Conservation (phyloP, 2,797 vertebrate species). For the Lacerta viridis region DNA sequence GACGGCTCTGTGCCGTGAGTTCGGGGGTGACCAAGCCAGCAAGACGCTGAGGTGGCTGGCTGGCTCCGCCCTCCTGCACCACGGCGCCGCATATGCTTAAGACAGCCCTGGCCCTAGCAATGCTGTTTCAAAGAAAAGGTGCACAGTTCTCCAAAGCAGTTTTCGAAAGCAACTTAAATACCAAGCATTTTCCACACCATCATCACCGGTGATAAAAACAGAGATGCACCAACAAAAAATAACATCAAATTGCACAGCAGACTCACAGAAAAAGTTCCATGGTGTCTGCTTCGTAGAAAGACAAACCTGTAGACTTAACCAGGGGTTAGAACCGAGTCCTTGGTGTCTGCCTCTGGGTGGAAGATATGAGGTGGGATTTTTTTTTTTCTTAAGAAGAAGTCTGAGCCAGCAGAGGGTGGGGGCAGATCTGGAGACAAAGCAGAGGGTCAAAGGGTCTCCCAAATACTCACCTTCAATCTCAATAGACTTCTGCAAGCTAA, state of each 20-base stretch:
- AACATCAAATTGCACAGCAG: too few species aligned
- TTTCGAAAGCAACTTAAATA: not conserved
- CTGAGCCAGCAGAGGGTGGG: too few species aligned
- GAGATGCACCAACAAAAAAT: too few species aligned
- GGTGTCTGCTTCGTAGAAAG: not conserved
- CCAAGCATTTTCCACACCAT: not conserved
- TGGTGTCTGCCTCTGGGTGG: not conserved
- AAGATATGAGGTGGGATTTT: not conserved
- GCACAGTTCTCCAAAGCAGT: too few species aligned
- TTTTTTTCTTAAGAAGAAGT: not conserved
- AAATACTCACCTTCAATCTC: conserved; percentile 74
- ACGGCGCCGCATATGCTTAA: too few species aligned
- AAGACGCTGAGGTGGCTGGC: too few species aligned
- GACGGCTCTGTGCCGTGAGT: too few species aligned
- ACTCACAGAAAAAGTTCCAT: not conserved
- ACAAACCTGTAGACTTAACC: not conserved
- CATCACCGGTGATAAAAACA: not conserved
- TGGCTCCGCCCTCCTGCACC: too few species aligned
- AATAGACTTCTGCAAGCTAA: conserved; percentile 63
- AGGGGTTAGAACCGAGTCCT: not conserved
- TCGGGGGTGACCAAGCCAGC: too few species aligned
- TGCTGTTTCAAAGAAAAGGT: too few species aligned
- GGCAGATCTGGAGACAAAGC: not conserved
- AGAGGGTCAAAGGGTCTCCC: not conserved
- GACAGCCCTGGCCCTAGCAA: too few species aligned